Base-by-base conservation (phyloP, 2,113 vertebrate species). In the Alethe castanea region DNA sequence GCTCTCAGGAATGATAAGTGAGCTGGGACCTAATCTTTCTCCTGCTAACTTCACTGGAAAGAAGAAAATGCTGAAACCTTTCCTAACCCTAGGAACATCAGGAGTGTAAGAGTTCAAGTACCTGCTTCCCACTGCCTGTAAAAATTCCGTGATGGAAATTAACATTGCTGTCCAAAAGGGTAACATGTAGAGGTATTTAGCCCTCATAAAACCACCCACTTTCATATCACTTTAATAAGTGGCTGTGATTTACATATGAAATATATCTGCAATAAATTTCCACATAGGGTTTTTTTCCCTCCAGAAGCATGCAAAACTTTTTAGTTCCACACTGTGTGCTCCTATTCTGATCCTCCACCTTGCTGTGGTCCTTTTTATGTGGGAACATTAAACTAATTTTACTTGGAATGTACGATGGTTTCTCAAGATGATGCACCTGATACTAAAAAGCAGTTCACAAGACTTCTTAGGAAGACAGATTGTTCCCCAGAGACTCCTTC, bases 391-490 rank as follows among this genome's bases (percentile, higher is more conserved):
- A 98, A 98, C 98, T 99, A 98, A 99, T 99, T 99, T 98, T 97
- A 96, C 95, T 98, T 95, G 99, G 99, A 99, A 99, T 99, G 99
- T 98, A 97, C 98, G 97, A 99, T 99, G 98, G 97, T 94, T 99
- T 99, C 98, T 99, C 99, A 99, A 99, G 98, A 99, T 98, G 98
- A 99, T 98, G 98, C 99, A 99, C 99, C 99, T 99, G 99, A 99
- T 99, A 98, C 99, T 99, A 98, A 99, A 99, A 98, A 98, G 95
- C 98, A 98, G 98, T 99, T 99, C 99, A 99, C 98, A 99, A 97
- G 98, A 96, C 97, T 98, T 96, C 96, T 98, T 88, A 54, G 94
- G 96, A 98, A 99, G 98, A 99, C 81, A 87, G 97, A 99, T 99
- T 91, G 97, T 88, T 99, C 99, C 98, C 99, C 14, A 48, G 98